Percentiles rank a stretch among this genome's conserved stretches.
Evolutionary conservation across 2,113 vertebrate species (phyloP).

Genomic region (Tetraodon nigroviridis): DNA sequence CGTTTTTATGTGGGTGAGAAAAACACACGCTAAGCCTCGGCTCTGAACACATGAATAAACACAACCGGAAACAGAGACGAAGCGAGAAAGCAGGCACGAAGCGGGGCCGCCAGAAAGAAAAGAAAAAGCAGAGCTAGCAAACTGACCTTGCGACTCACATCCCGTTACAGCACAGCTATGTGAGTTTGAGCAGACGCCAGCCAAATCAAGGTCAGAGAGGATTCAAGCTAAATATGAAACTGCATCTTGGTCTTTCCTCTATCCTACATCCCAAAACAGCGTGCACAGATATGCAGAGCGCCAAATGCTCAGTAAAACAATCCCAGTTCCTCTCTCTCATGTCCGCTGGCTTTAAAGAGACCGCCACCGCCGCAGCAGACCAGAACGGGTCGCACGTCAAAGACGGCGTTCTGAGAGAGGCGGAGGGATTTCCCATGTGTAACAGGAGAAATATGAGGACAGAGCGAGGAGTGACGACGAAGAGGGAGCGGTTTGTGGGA

Average conservation of each 20-base stretch:
- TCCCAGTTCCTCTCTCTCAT: conserved; percentile 16
- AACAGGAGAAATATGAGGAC: conserved; percentile 29
- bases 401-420: conserved; percentile 2
- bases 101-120: conserved; percentile 7
- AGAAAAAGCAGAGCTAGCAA: conserved; percentile 9
- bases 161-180: conserved; percentile 38
- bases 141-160: conserved; percentile 53
- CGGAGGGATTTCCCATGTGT: conserved; percentile 26
- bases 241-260: conserved; percentile 36
- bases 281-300: conserved; percentile 11
- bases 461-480: conserved; percentile 10
- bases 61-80: background rate
- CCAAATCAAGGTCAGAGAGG: conserved; percentile 47
- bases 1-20: conserved; percentile 1
- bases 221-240: conserved; percentile 63
- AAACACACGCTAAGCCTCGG: background rate
- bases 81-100: conserved; percentile 27
- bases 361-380: conserved; percentile 18
- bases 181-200: conserved; percentile 49
- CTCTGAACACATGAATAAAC: conserved; percentile 30
- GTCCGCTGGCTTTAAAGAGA: conserved; percentile 31
- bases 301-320: conserved; percentile 29
- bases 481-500: conserved; percentile 18
- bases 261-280: conserved; percentile 21
- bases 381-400: conserved; percentile 4